phyloP scores from a whole-genome alignment of 1,140 invertebrate genomes.

The Drosophila malerkotliana region DNA sequence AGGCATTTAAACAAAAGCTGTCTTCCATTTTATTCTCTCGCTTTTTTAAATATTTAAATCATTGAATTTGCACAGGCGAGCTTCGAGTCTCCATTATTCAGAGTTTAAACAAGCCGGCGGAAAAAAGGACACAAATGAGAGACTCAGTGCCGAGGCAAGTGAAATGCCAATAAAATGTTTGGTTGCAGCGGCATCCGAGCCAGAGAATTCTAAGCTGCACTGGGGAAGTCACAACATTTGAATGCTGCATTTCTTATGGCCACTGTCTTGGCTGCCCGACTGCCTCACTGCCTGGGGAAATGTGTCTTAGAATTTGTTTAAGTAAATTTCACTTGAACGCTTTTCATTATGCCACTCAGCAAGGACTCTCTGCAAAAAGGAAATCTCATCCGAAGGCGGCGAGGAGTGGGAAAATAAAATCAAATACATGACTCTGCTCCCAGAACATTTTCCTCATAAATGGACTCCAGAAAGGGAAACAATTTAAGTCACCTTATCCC shows the following conservation, averaged over 20 bases:
- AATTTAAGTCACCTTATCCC: not conserved
- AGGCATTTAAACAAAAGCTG: conserved; percentile 59
- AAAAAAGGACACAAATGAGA: conserved; percentile 34
- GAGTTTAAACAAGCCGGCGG: conserved; percentile 22
- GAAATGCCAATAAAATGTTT: conserved; percentile 54
- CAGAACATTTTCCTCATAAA: conserved; percentile 11
- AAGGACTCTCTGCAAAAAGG: not conserved
- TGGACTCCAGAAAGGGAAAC: not conserved
- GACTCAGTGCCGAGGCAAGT: conserved; percentile 7
- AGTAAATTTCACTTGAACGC: conserved; percentile 67
- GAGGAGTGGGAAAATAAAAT: conserved; percentile 11
- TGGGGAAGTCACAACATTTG: conserved; percentile 25
- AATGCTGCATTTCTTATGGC: conserved; percentile 8
- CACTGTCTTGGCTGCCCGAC: not conserved
- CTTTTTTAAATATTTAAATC: conserved; percentile 47
- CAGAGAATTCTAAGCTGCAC: conserved; percentile 8
- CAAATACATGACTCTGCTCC: conserved; percentile 13
- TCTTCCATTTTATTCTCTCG: conserved; percentile 32
- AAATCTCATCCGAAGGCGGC: conserved; percentile 1
- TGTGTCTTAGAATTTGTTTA: conserved; percentile 65
- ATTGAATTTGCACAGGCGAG: conserved; percentile 32
- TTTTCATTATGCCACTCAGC: conserved; percentile 59
- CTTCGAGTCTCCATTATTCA: conserved; percentile 24
- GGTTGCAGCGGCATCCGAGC: conserved; percentile 13
- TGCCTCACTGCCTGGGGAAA: conserved; percentile 40